Evolutionary conservation across 2,113 vertebrate genomes (phyloP).

Genomic region (Mohoua ochrocephala): DNA sequence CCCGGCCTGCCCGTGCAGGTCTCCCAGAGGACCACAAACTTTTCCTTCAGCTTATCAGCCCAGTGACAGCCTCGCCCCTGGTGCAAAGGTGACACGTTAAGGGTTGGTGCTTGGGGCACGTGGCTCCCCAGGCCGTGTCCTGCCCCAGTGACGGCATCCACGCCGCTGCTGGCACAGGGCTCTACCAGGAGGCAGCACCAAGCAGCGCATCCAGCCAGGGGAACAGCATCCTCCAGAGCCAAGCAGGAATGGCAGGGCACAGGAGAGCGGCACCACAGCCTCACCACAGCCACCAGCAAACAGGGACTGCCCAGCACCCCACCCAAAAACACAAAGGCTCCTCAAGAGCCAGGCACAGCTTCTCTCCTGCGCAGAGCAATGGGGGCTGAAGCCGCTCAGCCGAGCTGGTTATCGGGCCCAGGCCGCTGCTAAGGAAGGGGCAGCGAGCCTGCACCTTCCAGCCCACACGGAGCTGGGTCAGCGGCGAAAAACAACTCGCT

Average conservation of each 20-base stretch:
- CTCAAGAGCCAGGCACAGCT: not conserved
- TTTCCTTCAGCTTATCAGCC: not conserved
- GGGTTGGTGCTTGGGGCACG: not conserved
- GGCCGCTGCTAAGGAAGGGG: not conserved
- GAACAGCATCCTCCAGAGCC: not conserved
- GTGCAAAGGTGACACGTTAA: accelerated
- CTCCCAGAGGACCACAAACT: not conserved
- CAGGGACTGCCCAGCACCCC: not conserved
- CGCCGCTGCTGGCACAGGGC: not conserved
- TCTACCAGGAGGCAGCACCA: not conserved
- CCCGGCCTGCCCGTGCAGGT: accelerated
- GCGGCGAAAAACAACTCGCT: not conserved
- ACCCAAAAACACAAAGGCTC: accelerated
- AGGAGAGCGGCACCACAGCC: accelerated
- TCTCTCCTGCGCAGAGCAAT: not conserved
- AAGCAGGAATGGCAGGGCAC: not conserved
- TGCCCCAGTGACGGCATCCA: not conserved
- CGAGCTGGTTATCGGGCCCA: accelerated
- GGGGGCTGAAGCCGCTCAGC: not conserved
- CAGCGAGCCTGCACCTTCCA: not conserved
- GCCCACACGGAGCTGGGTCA: not conserved
- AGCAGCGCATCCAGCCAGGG: accelerated
- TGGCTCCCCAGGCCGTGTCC: accelerated
- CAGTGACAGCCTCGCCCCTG: accelerated
- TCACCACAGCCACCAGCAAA: not conserved